Conservation (phyloP, 2,797 vertebrate species). For the Ctenochaetus hawaiiensis region DNA sequence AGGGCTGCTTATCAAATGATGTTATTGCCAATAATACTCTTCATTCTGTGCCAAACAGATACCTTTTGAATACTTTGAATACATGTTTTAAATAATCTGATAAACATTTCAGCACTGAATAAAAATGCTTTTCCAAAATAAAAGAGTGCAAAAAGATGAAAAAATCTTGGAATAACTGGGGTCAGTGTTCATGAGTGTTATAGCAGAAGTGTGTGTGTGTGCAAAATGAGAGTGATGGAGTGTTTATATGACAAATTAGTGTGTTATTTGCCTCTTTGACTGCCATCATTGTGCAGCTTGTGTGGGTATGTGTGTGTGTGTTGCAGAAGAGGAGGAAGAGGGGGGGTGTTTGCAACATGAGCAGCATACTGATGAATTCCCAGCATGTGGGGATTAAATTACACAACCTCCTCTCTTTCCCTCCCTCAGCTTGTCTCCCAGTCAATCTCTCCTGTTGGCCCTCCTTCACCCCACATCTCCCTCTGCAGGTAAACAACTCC, state of each 20-base stretch:
- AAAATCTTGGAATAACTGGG: neutral
- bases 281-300: constrained; percentile 17
- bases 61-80: neutral
- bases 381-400: constrained; percentile 65
- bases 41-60: neutral
- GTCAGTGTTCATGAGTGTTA: neutral
- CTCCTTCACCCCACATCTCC: constrained; percentile 15
- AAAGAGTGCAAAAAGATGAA: neutral
- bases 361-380: constrained; percentile 65
- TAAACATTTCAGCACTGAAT: too few species aligned
- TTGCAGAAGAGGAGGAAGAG: constrained; percentile 10
- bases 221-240: constrained; percentile 46
- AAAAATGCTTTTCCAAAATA: too few species aligned
- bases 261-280: constrained; percentile 51
- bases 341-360: neutral
- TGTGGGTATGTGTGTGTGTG: constrained; percentile 18
- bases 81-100: too few species aligned
- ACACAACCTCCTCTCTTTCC: constrained; percentile 39
- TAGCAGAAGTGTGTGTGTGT: neutral
- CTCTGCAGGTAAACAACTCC: constrained; percentile 54
- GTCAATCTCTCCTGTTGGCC: constrained; percentile 40
- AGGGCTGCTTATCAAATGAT: neutral
- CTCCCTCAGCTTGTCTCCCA: constrained; percentile 24
- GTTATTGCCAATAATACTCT: neutral
- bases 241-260: constrained; percentile 56